Percentiles rank a stretch among this genome's conserved stretches.
Evolutionary conservation across 2,113 vertebrate species (phyloP).

Genomic region (Hydropotes inermis): DNA sequence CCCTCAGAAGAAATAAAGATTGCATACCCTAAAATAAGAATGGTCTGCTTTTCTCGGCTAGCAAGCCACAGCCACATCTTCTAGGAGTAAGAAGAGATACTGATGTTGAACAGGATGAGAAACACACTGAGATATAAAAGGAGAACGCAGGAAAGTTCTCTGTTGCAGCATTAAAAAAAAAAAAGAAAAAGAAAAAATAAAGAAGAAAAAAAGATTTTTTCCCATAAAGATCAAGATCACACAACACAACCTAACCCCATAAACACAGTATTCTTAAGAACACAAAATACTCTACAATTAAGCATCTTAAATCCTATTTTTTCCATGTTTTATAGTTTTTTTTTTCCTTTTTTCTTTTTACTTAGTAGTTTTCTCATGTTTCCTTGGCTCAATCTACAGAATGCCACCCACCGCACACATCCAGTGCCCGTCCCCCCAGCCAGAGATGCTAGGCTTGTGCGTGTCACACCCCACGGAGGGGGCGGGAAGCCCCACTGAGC

Average conservation of each 20-base stretch:
- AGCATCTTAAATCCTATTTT: slow-evolving; percentile 64
- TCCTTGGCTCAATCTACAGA: slow-evolving; percentile 81
- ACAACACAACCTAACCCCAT: slow-evolving; percentile 60
- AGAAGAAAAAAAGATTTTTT: background rate
- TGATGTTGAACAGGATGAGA: slow-evolving; percentile 73
- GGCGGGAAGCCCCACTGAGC: slow-evolving; percentile 67
- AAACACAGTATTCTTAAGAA: slow-evolving; percentile 78
- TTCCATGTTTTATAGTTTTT: slow-evolving; percentile 15
- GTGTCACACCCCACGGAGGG: slow-evolving; percentile 37
- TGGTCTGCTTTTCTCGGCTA: slow-evolving; percentile 69
- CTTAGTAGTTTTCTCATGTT: slow-evolving; percentile 69
- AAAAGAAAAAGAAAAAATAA: background rate
- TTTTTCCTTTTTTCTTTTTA: background rate
- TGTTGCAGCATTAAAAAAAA: slow-evolving; percentile 81
- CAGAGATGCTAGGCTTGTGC: slow-evolving; percentile 71
- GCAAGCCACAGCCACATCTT: slow-evolving; percentile 70
- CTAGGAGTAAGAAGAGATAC: slow-evolving; percentile 70
- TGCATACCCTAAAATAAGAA: slow-evolving; percentile 63
- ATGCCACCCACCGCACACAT: slow-evolving; percentile 69
- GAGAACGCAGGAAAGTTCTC: slow-evolving; percentile 81
- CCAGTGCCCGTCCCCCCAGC: slow-evolving; percentile 24
- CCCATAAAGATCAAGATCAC: slow-evolving; percentile 50
- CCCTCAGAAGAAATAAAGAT: slow-evolving; percentile 43
- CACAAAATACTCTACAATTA: slow-evolving; percentile 75
- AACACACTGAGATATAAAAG: slow-evolving; percentile 82